These are phyloP conservation scores for Laothoe populi DNA, from an alignment of 2,888 invertebrate genomes.

Conservation along the genomic window DNA sequence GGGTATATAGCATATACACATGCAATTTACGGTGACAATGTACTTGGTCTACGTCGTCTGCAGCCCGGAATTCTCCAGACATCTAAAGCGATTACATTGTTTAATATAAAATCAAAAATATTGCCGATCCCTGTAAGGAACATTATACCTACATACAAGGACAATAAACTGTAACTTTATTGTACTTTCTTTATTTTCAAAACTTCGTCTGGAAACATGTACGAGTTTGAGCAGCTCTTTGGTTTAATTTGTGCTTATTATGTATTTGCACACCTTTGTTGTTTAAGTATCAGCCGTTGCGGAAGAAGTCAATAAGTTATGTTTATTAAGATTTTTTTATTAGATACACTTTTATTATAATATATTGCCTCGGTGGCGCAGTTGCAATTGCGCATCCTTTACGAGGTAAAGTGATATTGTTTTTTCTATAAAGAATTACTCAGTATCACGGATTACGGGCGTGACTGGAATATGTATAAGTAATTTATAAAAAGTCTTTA, in stretches of 20 bases:
- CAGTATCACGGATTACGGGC: too few relatives aligned
- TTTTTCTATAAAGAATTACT: too few relatives aligned
- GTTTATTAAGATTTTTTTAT: too few relatives aligned
- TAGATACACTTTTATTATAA: too few relatives aligned
- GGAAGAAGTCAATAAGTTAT: too few relatives aligned
- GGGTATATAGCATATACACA: not conserved
- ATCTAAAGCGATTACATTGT: constrained; percentile 32
- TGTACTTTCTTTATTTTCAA: constrained; percentile 9
- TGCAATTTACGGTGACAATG: constrained; percentile 10
- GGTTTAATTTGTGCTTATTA: not conserved
- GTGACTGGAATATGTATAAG: too few relatives aligned
- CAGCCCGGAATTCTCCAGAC: constrained; percentile 5
- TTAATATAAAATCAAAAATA: constrained; percentile 31
- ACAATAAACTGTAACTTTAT: constrained; percentile 7
- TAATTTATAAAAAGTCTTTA: too few relatives aligned
- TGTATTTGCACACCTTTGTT: not conserved
- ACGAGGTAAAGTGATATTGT: too few relatives aligned
- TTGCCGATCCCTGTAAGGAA: not conserved
- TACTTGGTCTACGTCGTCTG: not conserved
- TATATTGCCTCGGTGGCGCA: too few relatives aligned
- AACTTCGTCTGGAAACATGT: not conserved
- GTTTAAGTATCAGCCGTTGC: too few relatives aligned
- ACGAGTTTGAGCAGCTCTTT: not conserved
- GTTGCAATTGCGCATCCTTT: too few relatives aligned
- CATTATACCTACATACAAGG: not conserved